Evolutionary conservation across 2,888 invertebrate species (phyloP), one percentile per base, ranked within the genome.

Genomic region (Bedellia somnulentella): DNA sequence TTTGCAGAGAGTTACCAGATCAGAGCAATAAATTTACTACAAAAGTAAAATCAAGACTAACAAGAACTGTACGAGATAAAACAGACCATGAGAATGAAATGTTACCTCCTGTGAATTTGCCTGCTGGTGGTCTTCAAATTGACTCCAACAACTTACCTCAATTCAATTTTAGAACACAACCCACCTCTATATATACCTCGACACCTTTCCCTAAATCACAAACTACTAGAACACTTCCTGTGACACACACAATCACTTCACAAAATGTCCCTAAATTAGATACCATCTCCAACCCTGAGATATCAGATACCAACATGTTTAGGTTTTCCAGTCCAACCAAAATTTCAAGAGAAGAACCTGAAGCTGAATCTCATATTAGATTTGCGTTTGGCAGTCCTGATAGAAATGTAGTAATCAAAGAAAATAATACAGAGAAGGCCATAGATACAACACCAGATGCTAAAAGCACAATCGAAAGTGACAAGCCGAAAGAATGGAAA

Each of bases 71-170:
- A 29, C 40, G 55, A 10, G 41, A 42, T 3, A 37, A 31, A n/a
- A 24, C 18, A 5, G 35, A 39, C 4, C 12, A 40, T 22, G 50
- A 45, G 5, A 43, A 43, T 17, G 34, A 36, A 21, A 32, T 40
- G 4, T 34, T 41, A 2, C 36, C 44, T 3, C 49, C 54, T 10
- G 40, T 62, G 2, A 44, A 52, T 29, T 41, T 70, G 21, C 64
- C 67, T 3, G 46, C 51, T 15, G 58, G 45, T 3, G 45, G 47
- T 12, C 44, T 68, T 34, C 45, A 55, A 34, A 63, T 68, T 35
- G 58, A 63, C 33, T 39, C 52, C 35, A 44, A 60, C 27, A 59
- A 63, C 32, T 44, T 68, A 35, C 66, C 66, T 2, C 60, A 56
- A 21, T 60, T 68, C 38, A 45, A 54, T 4, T 57, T 60, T 30